Conservation (phyloP, 2,888 invertebrate genomes). For the Ariolimax columbianus region DNA sequence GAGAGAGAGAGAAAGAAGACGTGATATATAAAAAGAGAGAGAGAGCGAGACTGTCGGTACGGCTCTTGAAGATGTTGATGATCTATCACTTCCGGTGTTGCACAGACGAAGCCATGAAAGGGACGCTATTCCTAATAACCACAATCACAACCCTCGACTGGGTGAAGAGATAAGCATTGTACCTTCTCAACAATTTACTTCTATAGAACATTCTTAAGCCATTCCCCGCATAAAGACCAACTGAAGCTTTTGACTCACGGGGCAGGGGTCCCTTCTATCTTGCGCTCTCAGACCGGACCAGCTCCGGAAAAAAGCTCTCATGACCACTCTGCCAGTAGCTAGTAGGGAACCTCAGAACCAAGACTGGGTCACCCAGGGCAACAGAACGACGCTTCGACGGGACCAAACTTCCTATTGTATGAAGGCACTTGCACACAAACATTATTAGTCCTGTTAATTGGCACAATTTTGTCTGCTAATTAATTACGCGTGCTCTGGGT, state of each 20-base stretch:
- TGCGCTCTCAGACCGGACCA: not conserved
- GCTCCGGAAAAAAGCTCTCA: conserved; percentile 28
- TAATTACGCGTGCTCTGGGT: conserved; percentile 31
- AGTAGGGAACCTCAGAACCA: not conserved
- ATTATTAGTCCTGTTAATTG: conserved; percentile 5
- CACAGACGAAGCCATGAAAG: too few relatives aligned
- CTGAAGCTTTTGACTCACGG: not conserved
- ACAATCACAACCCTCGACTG: too few relatives aligned
- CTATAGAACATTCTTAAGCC: too few relatives aligned
- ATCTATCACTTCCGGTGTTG: too few relatives aligned
- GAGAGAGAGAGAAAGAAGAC: too few relatives aligned
- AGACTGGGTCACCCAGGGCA: conserved; percentile 15
- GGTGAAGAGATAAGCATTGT: too few relatives aligned
- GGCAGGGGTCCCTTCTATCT: conserved; percentile 31
- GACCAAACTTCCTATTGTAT: not conserved
- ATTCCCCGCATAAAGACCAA: too few relatives aligned
- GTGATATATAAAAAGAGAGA: too few relatives aligned
- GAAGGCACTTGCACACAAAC: not conserved
- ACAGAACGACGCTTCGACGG: not conserved
- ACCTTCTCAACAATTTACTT: too few relatives aligned
- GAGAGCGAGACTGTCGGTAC: too few relatives aligned
- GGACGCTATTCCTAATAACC: too few relatives aligned
- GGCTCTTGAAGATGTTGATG: too few relatives aligned
- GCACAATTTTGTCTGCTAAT: not conserved
- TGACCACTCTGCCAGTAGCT: not conserved